A percentile compares a stretch with the other conserved stretches of the same genome.
Evolutionary conservation across 2,888 invertebrate genomes (phyloP).

Genomic region (Adelognathus sp.): DNA sequence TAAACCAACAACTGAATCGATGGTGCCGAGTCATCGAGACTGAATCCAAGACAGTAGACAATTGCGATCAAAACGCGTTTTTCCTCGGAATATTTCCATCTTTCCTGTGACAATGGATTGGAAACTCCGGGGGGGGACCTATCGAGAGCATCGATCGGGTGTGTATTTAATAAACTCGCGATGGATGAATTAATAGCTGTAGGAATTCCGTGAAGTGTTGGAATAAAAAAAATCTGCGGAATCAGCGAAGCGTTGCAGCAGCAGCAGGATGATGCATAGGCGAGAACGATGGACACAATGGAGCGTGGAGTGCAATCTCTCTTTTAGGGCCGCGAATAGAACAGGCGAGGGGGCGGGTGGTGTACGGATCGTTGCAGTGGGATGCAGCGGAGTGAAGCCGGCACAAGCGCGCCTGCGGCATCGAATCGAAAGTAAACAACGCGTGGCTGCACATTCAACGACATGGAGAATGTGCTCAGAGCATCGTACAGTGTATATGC

Average conservation of each 20-base stretch:
- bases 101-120: background rate
- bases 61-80: background rate
- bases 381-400: conserved; percentile 44
- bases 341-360: conserved; percentile 11
- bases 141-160: conserved; percentile 34
- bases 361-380: conserved; percentile 6
- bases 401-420: conserved; percentile 50
- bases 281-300: conserved; percentile 59
- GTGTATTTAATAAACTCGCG: conserved; percentile 54
- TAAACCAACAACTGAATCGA: background rate
- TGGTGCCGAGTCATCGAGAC: background rate
- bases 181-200: conserved; percentile 51
- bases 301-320: conserved; percentile 57
- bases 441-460: conserved; percentile 48
- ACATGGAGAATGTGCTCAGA: conserved; percentile 53
- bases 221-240: conserved; percentile 47
- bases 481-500: conserved; percentile 33
- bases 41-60: background rate
- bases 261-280: conserved; percentile 55
- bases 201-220: conserved; percentile 34
- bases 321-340: conserved; percentile 57
- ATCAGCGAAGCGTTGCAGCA: conserved; percentile 42
- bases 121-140: conserved; percentile 7
- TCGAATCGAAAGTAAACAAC: conserved; percentile 63
- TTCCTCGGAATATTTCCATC: conserved; percentile 11